These are phyloP conservation scores for Pseudoatta argentina DNA, from an alignment of 1,140 invertebrate species.

Conservation along the genomic window DNA sequence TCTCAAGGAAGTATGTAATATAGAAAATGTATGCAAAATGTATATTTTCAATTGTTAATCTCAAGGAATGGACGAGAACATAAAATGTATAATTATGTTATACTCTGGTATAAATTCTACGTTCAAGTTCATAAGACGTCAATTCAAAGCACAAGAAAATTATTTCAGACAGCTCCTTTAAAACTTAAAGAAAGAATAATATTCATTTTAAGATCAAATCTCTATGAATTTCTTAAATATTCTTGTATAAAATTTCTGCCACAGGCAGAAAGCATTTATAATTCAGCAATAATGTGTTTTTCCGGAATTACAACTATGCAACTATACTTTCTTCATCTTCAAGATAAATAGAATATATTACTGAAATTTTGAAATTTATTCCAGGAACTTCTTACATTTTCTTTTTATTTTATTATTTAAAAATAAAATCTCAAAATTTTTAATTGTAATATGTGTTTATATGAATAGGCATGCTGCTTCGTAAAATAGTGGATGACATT, in stretches of 20 bases:
- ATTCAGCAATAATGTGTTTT: slow-evolving; percentile 12
- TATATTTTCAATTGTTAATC: no score
- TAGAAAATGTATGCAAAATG: no score
- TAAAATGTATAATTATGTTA: no score
- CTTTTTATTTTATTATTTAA: neutral
- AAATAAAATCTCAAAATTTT: slow-evolving; percentile 4
- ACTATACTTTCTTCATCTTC: neutral
- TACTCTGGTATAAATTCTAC: no score
- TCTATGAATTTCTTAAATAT: neutral
- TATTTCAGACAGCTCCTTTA: slow-evolving; percentile 16
- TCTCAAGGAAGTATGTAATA: no score
- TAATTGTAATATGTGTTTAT: neutral
- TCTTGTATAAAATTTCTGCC: slow-evolving; percentile 13
- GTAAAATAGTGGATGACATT: slow-evolving; percentile 80
- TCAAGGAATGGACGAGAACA: no score
- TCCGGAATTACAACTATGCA: neutral
- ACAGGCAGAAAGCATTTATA: slow-evolving; percentile 4
- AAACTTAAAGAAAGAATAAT: slow-evolving; percentile 21
- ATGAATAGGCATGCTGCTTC: slow-evolving; percentile 78
- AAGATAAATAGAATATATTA: neutral
- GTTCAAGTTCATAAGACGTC: no score
- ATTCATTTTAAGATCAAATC: slow-evolving; percentile 16
- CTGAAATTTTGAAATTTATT: neutral
- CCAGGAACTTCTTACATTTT: neutral
- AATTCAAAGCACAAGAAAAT: neutral